These are phyloP conservation scores for Bergia sp. DNA, from an alignment of 92 coral and sea anemone genomes.

Conservation along the genomic window DNA sequence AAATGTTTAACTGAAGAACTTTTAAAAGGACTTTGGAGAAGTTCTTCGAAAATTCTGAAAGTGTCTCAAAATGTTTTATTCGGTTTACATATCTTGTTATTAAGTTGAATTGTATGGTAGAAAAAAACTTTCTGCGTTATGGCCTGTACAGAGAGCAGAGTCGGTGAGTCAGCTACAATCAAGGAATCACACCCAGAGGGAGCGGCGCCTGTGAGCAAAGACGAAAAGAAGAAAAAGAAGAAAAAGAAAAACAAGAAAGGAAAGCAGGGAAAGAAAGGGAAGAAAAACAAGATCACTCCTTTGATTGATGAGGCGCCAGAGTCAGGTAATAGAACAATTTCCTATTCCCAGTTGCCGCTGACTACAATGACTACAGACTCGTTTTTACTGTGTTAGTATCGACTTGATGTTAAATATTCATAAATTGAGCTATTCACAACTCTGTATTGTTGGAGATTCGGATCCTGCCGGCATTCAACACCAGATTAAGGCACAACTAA, in stretches of 20 bases:
- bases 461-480: too few relatives aligned
- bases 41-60: too few relatives aligned
- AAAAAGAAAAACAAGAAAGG: background rate
- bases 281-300: constrained; percentile 7
- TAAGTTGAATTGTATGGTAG: background rate
- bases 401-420: too few relatives aligned
- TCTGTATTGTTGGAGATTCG: too few relatives aligned
- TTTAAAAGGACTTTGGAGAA: too few relatives aligned
- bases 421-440: too few relatives aligned
- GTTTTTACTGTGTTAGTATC: too few relatives aligned
- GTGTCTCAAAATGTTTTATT: too few relatives aligned
- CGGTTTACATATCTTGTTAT: background rate
- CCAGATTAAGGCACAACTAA: too few relatives aligned
- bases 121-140: background rate
- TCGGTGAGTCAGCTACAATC: background rate
- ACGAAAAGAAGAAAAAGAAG: constrained; percentile 18
- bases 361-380: too few relatives aligned
- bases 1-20: too few relatives aligned
- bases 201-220: background rate
- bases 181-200: background rate
- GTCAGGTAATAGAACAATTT: background rate
- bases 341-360: too few relatives aligned
- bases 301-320: background rate
- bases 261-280: background rate
- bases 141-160: background rate